These are phyloP conservation scores for Martes martes DNA, from an alignment of 2,113 vertebrate genomes.

Conservation along the genomic window DNA sequence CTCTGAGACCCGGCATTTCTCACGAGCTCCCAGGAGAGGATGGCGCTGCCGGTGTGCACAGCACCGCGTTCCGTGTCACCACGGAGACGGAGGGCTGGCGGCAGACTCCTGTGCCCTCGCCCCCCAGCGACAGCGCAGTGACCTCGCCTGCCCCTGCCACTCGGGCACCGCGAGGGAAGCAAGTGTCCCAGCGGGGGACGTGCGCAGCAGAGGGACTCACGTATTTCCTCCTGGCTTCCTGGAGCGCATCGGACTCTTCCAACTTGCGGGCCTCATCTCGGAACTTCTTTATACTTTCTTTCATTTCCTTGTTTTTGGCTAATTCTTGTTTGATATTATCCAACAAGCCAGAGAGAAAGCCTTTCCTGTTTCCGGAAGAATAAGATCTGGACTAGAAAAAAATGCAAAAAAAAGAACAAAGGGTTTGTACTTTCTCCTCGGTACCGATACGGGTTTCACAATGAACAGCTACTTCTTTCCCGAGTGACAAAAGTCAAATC, in stretches of 20 bases:
- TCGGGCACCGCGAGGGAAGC: background rate
- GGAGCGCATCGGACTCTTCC: slow-evolving; percentile 94
- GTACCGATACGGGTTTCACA: background rate
- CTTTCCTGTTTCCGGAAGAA: slow-evolving; percentile 87
- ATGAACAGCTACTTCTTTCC: background rate
- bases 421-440: background rate
- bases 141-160: background rate
- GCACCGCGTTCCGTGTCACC: accelerated
- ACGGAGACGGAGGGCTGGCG: background rate
- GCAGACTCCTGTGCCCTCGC: background rate
- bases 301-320: slow-evolving; percentile 97
- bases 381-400: slow-evolving; percentile 80
- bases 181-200: accelerated
- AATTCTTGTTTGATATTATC: slow-evolving; percentile 96
- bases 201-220: slow-evolving; percentile 81
- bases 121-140: background rate
- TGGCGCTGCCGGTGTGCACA: background rate
- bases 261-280: slow-evolving; percentile 93
- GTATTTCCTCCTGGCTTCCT: slow-evolving; percentile 95
- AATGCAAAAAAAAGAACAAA: background rate
- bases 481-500: background rate
- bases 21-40: background rate
- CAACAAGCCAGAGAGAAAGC: slow-evolving; percentile 93
- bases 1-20: background rate
- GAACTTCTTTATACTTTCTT: slow-evolving; percentile 96